These are phyloP conservation scores for Phalanger gymnotis DNA, from an alignment of 2,797 vertebrate genomes.

Conservation along the genomic window DNA sequence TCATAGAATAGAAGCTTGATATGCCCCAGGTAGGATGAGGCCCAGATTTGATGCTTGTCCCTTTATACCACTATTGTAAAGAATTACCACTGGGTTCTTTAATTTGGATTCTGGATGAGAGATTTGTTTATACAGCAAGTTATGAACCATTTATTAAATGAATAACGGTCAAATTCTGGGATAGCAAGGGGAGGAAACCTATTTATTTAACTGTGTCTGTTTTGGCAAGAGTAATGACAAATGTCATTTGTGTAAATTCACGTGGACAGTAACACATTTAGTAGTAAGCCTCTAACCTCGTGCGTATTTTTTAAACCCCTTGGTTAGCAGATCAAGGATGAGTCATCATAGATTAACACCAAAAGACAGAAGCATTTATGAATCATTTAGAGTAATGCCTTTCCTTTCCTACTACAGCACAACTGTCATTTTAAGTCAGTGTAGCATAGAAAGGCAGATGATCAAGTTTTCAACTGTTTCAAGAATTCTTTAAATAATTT, in stretches of 20 bases:
- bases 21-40: neutral
- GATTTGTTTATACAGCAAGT: neutral
- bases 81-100: neutral
- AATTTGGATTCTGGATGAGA: neutral
- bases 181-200: neutral
- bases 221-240: neutral
- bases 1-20: neutral
- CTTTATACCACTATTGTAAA: neutral
- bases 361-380: neutral
- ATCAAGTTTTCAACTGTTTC: neutral
- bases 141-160: neutral
- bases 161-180: neutral
- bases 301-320: neutral
- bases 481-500: conserved; percentile 38
- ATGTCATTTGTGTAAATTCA: neutral
- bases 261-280: neutral
- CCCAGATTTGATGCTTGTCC: neutral
- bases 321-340: neutral
- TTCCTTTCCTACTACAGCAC: neutral
- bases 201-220: neutral
- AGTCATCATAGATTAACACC: neutral
- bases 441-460: conserved; percentile 18
- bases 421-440: conserved; percentile 36
- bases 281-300: neutral
- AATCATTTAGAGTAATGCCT: neutral